These are phyloP conservation scores for Poicephalus gulielmi DNA, from an alignment of 2,113 vertebrate species.

Conservation along the genomic window DNA sequence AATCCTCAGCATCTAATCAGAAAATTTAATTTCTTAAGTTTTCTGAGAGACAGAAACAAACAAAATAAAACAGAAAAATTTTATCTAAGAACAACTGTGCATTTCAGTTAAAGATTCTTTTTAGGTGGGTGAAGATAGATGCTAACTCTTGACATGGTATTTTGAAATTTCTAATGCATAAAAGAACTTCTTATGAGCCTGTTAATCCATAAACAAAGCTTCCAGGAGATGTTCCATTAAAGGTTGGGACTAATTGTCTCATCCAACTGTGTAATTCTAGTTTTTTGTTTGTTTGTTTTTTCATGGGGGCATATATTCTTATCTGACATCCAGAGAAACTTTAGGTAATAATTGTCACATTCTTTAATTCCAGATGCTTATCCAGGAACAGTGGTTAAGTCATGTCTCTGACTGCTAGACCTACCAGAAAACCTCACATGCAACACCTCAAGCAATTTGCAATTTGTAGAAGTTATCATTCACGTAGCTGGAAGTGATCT, in stretches of 20 bases:
- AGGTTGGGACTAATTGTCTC: neutral
- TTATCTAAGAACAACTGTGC: neutral
- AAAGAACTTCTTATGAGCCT: neutral
- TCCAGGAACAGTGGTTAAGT: neutral
- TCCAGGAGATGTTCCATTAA: neutral
- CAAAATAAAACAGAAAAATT: neutral
- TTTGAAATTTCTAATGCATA: neutral
- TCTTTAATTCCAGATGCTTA: neutral
- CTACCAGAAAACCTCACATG: neutral
- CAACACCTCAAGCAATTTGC: neutral
- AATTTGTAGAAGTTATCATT: neutral
- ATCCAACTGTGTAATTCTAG: neutral
- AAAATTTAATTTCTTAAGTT: neutral
- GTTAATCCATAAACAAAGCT: neutral
- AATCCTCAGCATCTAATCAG: neutral
- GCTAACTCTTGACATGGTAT: neutral
- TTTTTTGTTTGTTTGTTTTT: neutral
- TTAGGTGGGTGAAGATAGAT: neutral
- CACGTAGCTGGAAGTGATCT: neutral
- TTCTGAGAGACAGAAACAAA: neutral
- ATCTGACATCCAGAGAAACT: neutral
- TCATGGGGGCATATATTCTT: neutral
- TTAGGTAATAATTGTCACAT: neutral
- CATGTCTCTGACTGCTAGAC: neutral
- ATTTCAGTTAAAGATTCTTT: neutral